Conservation (phyloP, 2,113 vertebrate species). For the Oreochromis spilurus region DNA sequence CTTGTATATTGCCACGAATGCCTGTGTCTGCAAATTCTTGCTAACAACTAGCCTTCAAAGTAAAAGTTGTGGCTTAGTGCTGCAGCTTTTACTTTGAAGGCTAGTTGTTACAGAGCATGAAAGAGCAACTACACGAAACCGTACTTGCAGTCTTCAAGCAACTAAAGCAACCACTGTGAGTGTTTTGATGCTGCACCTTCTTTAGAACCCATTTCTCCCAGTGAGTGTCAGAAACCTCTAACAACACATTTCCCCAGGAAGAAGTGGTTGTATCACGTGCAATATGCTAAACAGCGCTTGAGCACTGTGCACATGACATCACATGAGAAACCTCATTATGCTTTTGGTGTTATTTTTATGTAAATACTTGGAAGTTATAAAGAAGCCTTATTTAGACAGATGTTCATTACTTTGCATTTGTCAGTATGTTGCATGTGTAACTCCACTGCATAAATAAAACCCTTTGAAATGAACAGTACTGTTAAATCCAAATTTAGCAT, state of each 20-base stretch:
- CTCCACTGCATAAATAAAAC: not conserved
- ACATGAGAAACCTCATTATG: not conserved
- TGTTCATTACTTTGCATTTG: not conserved
- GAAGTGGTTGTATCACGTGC: not conserved
- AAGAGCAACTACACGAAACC: not conserved
- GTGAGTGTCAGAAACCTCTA: not conserved
- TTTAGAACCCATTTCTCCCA: not conserved
- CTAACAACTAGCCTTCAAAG: not conserved
- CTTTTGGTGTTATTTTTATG: not conserved
- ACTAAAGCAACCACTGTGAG: not conserved
- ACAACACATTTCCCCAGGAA: not conserved
- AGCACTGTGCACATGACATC: not conserved
- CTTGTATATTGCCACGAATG: not conserved
- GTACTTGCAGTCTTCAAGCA: not conserved
- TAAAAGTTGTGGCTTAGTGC: not conserved
- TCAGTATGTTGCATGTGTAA: not conserved
- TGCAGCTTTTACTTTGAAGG: not conserved
- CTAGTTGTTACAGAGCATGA: not conserved
- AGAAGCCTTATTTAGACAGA: not conserved
- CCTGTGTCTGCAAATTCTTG: not conserved
- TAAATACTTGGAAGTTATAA: not conserved
- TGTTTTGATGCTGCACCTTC: not conserved
- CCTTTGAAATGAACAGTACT: constrained; percentile 10
- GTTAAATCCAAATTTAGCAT: constrained; percentile 14
- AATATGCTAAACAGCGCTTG: not conserved